phyloP scores from a whole-genome alignment of 2,797 vertebrate genomes.

The Sebastes glaucus region DNA sequence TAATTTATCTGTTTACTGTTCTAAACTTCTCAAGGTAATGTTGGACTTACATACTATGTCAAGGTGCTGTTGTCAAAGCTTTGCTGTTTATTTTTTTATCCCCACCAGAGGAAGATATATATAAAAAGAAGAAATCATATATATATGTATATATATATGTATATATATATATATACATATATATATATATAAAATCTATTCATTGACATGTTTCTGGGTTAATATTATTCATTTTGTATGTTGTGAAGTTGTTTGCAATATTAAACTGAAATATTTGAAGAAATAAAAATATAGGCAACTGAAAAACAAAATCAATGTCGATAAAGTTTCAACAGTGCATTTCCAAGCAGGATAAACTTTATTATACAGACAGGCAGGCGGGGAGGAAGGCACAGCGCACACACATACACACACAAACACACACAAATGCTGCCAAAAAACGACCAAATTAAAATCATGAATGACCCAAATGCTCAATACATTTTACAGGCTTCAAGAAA shows the following conservation, averaged over 20 bases:
- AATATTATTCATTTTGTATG: slow-evolving; percentile 95
- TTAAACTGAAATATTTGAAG: slow-evolving; percentile 96
- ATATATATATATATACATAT: slow-evolving; percentile 43
- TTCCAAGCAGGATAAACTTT: slow-evolving; percentile 67
- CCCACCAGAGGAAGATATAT: slow-evolving; percentile 88
- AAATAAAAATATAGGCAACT: slow-evolving; percentile 96
- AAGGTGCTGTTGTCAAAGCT: slow-evolving; percentile 99
- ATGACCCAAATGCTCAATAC: not conserved
- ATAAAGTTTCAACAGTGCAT: slow-evolving; percentile 85
- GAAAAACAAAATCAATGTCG: slow-evolving; percentile 89
- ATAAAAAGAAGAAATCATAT: slow-evolving; percentile 50
- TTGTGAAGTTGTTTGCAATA: slow-evolving; percentile 98
- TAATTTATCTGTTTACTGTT: slow-evolving; percentile 99
- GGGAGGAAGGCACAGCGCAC: not conserved
- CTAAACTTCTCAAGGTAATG: slow-evolving; percentile 97
- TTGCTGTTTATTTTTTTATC: slow-evolving; percentile 96
- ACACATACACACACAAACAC: slow-evolving; percentile 17
- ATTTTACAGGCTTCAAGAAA: not conserved
- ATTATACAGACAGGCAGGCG: slow-evolving; percentile 4
- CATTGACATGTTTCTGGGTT: slow-evolving; percentile 92
- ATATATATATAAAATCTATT: slow-evolving; percentile 84
- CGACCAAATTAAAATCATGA: not conserved
- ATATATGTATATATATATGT: slow-evolving; percentile 60
- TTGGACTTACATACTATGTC: slow-evolving; percentile 99
- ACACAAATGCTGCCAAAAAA: not conserved